Conservation (phyloP, 2,888 invertebrate genomes). For the Cryptophagus acutangulus region DNA sequence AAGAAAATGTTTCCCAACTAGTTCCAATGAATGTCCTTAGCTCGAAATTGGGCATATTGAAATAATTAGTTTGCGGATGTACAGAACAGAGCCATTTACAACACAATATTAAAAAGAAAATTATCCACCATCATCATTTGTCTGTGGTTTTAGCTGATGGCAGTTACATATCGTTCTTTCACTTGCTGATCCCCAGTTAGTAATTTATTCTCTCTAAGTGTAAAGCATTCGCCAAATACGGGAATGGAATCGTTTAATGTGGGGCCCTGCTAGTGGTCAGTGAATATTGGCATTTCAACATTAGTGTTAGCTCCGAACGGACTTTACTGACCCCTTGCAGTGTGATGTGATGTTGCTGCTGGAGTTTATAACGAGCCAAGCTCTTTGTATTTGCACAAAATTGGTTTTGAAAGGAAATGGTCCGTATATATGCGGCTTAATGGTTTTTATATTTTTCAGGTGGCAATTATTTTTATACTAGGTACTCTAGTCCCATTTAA, state of each 20-base stretch:
- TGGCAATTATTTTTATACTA: too few relatives aligned
- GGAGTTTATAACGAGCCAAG: constrained; percentile 3
- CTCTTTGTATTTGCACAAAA: constrained; percentile 8
- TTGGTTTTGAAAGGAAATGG: constrained; percentile 8
- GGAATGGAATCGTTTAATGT: constrained; percentile 9
- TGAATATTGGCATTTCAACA: constrained; percentile 8
- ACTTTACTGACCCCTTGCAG: constrained; percentile 2
- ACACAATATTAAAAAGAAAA: constrained; percentile 20
- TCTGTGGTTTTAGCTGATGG: constrained; percentile 31
- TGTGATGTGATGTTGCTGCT: not conserved
- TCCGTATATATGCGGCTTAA: not conserved
- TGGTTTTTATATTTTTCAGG: too few relatives aligned
- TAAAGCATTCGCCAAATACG: constrained; percentile 24
- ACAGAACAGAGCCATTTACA: too few relatives aligned
- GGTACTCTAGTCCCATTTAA: too few relatives aligned
- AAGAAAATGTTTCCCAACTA: too few relatives aligned
- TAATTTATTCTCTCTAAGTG: constrained; percentile 32
- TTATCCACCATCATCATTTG: constrained; percentile 32
- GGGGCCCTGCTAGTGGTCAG: constrained; percentile 7
- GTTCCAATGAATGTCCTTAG: too few relatives aligned
- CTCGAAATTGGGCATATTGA: too few relatives aligned
- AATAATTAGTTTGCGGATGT: too few relatives aligned
- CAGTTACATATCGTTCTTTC: constrained; percentile 34
- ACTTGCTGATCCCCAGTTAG: constrained; percentile 32
- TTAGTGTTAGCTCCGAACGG: constrained; percentile 7